Base-by-base conservation (phyloP, 2,113 vertebrate genomes). In the Sebastes schlegelii region DNA sequence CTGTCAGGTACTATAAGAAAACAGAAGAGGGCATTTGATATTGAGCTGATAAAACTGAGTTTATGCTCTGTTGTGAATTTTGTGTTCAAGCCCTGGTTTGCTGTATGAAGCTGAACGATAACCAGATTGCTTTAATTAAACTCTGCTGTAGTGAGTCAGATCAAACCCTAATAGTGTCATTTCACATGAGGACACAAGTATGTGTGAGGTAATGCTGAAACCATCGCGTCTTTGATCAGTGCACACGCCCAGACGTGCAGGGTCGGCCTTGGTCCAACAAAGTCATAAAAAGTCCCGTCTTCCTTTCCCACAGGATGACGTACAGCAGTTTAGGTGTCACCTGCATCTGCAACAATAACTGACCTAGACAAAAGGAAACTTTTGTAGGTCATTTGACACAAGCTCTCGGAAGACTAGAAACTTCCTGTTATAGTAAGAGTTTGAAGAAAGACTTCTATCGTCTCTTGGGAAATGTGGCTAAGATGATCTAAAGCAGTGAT, bases 261-360 rank as follows among this genome's bases (percentile, higher is more conserved):
- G 12, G 19, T 64, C 3, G n/a, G 67, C 54, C 17, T 54, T 17
- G 26, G 5, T 54, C 57, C 68, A 75, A 45, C 61, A 34, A n/a
- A 65, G 62, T 61, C 48, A n/a, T 61, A 51, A 81, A 85, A 76
- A 16, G 23, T 34, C 14, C n/a, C 0, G 42, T 58, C 74, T 67
- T 84, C 54, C 72, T 79, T 77, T 82, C 79, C 81, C 66, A 78
- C 77, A 70, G 52, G 62, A 67, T 72, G 79, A 85, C 1, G 8
- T 23, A 42, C 34, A 57, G 4, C 43, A 0, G 14, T 75, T 69
- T 68, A 45, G 49, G 42, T 26, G 26, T 85, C 77, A 62, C 67
- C 68, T 82, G 51, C 49, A 23, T 80, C 51, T 58, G 64, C 63
- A 79, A 55, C 73, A 61, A 69, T 65, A 63, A 16, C 55, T 17